Conservation (phyloP, 2,797 vertebrate genomes). For the Pristis pectinata region DNA sequence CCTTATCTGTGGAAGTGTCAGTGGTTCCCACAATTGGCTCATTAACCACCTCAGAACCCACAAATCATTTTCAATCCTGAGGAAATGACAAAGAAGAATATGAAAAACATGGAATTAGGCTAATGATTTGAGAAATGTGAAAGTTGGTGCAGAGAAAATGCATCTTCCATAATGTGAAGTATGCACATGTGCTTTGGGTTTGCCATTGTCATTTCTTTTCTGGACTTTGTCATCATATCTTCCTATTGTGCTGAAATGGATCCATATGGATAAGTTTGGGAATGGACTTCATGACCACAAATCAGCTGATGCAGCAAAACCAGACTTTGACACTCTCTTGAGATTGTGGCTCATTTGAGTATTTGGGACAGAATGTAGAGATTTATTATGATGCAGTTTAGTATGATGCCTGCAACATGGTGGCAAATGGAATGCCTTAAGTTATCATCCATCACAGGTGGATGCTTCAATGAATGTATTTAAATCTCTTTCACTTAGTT, state of each 20-base stretch:
- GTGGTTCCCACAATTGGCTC: too few relatives aligned
- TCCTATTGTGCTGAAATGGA: background rate
- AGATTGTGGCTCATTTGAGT: background rate
- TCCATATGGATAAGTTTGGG: background rate
- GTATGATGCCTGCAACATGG: background rate
- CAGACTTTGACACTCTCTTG: background rate
- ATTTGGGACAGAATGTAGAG: background rate
- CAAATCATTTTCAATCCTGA: too few relatives aligned
- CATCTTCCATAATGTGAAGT: too few relatives aligned
- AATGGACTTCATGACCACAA: background rate
- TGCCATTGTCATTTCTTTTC: background rate
- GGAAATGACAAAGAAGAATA: too few relatives aligned
- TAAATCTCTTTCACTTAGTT: background rate
- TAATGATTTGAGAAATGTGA: too few relatives aligned
- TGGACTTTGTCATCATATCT: background rate
- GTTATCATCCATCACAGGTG: background rate
- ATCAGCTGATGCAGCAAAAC: too few relatives aligned
- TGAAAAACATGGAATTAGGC: too few relatives aligned
- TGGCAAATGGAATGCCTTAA: background rate
- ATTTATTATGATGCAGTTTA: background rate
- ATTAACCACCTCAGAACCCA: too few relatives aligned
- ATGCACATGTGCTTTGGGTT: background rate
- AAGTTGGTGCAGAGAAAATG: too few relatives aligned
- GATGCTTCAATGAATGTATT: background rate
- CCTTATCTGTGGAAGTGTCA: too few relatives aligned